Percentiles rank a stretch among this genome's conserved stretches.
phyloP scores from a whole-genome alignment of 2,888 invertebrate genomes.

The Proisotoma minuta region DNA sequence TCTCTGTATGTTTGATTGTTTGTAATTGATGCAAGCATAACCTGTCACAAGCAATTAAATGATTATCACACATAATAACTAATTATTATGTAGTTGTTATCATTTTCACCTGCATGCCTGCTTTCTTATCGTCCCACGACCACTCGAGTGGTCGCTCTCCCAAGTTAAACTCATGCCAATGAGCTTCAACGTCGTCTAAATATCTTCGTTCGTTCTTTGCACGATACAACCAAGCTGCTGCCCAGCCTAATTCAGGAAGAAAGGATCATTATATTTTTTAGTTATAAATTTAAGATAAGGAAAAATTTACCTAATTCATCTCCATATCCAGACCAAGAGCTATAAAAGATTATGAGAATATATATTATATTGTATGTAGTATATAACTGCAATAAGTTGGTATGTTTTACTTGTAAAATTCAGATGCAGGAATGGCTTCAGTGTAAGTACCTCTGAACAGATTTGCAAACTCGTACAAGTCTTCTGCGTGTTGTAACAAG shows the following conservation, averaged over 20 bases:
- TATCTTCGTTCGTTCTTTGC: constrained; percentile 55
- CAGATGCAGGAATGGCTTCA: constrained; percentile 55
- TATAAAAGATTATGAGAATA: too few relatives aligned
- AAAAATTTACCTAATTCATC: too few relatives aligned
- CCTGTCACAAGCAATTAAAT: background rate
- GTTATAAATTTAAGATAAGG: too few relatives aligned
- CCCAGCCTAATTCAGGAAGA: constrained; percentile 59
- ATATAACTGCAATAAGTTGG: too few relatives aligned
- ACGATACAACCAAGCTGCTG: constrained; percentile 57
- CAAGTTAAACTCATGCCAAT: constrained; percentile 54
- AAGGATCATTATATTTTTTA: too few relatives aligned
- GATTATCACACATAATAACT: background rate
- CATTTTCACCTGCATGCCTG: constrained; percentile 59
- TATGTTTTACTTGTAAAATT: constrained; percentile 53
- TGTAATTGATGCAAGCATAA: background rate
- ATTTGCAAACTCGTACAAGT: constrained; percentile 56
- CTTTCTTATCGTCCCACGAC: constrained; percentile 58
- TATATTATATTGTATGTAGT: too few relatives aligned
- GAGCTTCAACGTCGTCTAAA: constrained; percentile 54
- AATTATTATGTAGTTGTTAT: background rate
- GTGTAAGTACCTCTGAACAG: constrained; percentile 55
- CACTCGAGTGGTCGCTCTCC: constrained; percentile 55
- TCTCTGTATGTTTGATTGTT: background rate
- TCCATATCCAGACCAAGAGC: constrained; percentile 55
- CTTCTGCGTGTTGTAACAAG: constrained; percentile 54